Conservation (phyloP, 2,797 vertebrate species). For the Lepidocolaptes lacrymiger region DNA sequence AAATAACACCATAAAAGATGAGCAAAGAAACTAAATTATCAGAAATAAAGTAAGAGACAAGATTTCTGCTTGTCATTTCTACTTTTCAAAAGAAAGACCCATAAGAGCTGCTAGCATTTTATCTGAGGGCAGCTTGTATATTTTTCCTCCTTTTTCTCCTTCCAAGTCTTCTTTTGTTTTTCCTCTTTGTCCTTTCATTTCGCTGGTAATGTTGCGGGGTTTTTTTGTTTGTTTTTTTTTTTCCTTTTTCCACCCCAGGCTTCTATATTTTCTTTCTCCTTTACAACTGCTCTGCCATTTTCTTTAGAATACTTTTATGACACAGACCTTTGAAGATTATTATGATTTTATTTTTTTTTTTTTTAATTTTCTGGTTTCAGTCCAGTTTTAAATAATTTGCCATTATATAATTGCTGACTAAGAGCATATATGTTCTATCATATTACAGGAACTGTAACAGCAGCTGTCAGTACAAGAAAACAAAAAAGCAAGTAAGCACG, state of each 20-base stretch:
- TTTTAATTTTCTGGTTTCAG: background rate
- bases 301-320: background rate
- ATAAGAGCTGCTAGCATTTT: background rate
- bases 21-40: background rate
- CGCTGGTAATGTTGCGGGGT: no score
- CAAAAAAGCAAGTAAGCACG: background rate
- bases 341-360: background rate
- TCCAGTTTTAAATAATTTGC: background rate
- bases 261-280: background rate
- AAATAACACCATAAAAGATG: background rate
- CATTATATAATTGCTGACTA: background rate
- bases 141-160: background rate
- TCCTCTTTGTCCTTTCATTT: background rate
- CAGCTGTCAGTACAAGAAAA: background rate
- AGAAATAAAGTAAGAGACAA: background rate
- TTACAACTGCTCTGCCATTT: background rate
- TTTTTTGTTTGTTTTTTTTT: background rate
- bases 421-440: background rate
- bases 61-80: background rate
- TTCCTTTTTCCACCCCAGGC: background rate
- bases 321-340: background rate
- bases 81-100: background rate
- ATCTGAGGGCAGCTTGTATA: rapidly evolving
- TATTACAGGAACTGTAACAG: background rate
- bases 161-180: background rate